These are phyloP conservation scores for Coleophora deauratella DNA, from an alignment of 2,888 invertebrate genomes.

Conservation along the genomic window DNA sequence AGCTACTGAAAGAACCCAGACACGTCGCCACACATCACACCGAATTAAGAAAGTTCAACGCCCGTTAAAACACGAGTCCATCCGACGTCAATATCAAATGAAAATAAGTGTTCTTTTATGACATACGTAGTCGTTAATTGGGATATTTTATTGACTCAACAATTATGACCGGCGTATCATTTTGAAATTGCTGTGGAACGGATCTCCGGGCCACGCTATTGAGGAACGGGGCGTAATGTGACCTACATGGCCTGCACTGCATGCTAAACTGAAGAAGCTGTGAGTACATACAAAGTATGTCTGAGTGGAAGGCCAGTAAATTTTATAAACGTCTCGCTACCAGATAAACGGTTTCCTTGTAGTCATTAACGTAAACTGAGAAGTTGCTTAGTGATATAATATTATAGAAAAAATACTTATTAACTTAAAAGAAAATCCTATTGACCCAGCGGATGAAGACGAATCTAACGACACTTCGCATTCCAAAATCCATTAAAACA, in stretches of 20 bases:
- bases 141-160: slow-evolving; percentile 38
- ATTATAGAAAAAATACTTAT: too few species aligned
- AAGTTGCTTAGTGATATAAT: too few species aligned
- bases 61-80: slow-evolving; percentile 18
- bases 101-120: slow-evolving; percentile 25
- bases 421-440: too few species aligned
- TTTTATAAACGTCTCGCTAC: slow-evolving; percentile 21
- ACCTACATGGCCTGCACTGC: slow-evolving; percentile 34
- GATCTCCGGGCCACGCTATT: too few species aligned
- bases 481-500: too few species aligned
- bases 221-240: slow-evolving; percentile 21
- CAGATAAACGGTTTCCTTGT: slow-evolving; percentile 33
- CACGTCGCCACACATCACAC: slow-evolving; percentile 19
- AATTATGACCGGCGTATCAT: slow-evolving; percentile 30
- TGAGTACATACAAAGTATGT: too few species aligned
- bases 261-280: too few species aligned
- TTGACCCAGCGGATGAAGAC: too few species aligned
- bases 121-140: slow-evolving; percentile 31
- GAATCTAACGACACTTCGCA: too few species aligned
- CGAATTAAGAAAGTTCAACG: slow-evolving; percentile 32
- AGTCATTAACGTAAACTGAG: too few species aligned
- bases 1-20: slow-evolving; percentile 12
- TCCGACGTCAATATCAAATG: slow-evolving; percentile 23
- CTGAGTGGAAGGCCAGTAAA: slow-evolving; percentile 10
- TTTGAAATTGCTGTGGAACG: slow-evolving; percentile 18